Evolutionary conservation across 2,113 vertebrate genomes (phyloP), one percentile per base, ranked within the genome.

Genomic region (Muntiacus muntjak): DNA sequence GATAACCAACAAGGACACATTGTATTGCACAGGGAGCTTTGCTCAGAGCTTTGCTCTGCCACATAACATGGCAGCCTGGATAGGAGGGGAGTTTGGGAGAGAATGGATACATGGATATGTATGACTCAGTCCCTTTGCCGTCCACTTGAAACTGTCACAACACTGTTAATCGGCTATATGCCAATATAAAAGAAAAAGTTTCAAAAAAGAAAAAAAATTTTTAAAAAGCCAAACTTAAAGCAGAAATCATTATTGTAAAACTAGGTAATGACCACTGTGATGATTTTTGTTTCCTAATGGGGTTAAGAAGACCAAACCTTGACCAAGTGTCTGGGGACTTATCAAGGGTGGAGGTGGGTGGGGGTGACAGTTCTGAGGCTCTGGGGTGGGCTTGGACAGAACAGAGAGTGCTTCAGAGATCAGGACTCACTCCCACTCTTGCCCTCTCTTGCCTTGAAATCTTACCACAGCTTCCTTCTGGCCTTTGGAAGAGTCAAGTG

Each of bases 381-480:
- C 52, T 55, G 2, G 10, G 36, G 25, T 25, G 14, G 52, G 15
- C 5, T 1, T 3, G 1, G 85, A 16, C 47, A 30, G 36, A 78
- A 2, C 55, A 28, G 5, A 16, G 3, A 0, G 4, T 3, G 3
- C 64, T 15, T 23, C 8, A 0, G 17, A 47, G 10, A 23, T 36
- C 7, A 5, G 25, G 54, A 17, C 6, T n/a, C n/a, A 6, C 28
- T 54, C 7, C 4, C 5, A 1, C 40, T 1, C 14, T 28, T 13
- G 3, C 36, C 28, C 19, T 57, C 26, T 55, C n/a, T 14, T 9
- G 40, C 26, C 26, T 33, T 2, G 19, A 30, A 4, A 28, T n/a
- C 74, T 47, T 58, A 45, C 19, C 15, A 9, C 50, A 91, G 23
- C 4, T 11, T 50, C 25, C 43, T 57, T 47, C 4, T 67, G 12